phyloP scores from a whole-genome alignment of 2,888 invertebrate genomes.

The Cataglyphis altisquamis region DNA sequence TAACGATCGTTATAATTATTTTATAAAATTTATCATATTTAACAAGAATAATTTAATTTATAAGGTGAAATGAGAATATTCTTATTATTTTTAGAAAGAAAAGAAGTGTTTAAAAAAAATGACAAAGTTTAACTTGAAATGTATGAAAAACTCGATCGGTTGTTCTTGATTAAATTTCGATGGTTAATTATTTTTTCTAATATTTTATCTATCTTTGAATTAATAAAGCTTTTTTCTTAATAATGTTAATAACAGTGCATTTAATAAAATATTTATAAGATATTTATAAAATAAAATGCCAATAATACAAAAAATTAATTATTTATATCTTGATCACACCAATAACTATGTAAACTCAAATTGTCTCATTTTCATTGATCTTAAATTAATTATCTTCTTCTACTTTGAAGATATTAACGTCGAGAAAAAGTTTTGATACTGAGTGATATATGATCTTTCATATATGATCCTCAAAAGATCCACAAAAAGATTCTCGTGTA shows the following conservation, averaged over 20 bases:
- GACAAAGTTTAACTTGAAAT: background rate
- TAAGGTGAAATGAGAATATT: background rate
- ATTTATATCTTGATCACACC: background rate
- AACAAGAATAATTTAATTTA: background rate
- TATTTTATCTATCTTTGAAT: background rate
- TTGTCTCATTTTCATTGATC: background rate
- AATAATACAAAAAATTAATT: background rate
- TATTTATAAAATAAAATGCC: background rate
- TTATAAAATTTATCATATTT: background rate
- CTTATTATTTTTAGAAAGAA: background rate
- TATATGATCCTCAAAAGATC: background rate
- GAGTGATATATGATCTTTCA: conserved; percentile 9
- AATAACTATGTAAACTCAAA: background rate
- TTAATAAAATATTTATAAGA: background rate
- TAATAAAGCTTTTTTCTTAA: background rate
- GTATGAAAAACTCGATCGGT: background rate
- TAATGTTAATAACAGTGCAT: background rate
- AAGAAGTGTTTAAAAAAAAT: too few relatives aligned
- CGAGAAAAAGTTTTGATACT: background rate
- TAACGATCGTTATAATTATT: background rate
- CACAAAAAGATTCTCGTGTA: background rate
- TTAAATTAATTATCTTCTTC: background rate
- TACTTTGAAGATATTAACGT: too few relatives aligned
- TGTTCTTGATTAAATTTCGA: background rate
- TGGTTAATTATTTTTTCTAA: background rate